These are phyloP conservation scores for Thymelicus sylvestris DNA, from an alignment of 2,888 invertebrate species.

Conservation along the genomic window DNA sequence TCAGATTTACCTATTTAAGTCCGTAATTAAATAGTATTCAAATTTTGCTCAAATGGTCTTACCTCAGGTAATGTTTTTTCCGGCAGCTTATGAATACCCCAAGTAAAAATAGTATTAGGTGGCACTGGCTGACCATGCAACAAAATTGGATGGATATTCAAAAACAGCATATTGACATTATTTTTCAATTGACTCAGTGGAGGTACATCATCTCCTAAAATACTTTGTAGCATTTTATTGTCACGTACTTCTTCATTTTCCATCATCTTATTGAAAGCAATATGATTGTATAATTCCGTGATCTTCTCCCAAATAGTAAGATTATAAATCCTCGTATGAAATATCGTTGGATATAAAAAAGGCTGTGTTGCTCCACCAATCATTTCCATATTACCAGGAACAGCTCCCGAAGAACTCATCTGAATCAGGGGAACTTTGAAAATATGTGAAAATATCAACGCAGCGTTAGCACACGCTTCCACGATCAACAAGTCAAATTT, in stretches of 20 bases:
- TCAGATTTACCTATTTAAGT: too few species aligned
- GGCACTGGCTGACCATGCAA: slow-evolving; percentile 61
- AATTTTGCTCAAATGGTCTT: background rate
- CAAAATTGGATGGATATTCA: slow-evolving; percentile 65
- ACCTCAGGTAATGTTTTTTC: slow-evolving; percentile 60
- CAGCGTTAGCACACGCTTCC: slow-evolving; percentile 48
- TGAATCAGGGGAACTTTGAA: slow-evolving; percentile 54
- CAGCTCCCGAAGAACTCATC: slow-evolving; percentile 52
- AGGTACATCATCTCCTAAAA: slow-evolving; percentile 43
- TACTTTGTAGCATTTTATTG: slow-evolving; percentile 25
- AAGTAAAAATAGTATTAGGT: slow-evolving; percentile 62
- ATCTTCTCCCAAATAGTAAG: slow-evolving; percentile 18
- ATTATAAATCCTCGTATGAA: background rate
- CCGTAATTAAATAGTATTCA: too few species aligned
- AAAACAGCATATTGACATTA: slow-evolving; percentile 61
- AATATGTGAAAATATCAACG: slow-evolving; percentile 47
- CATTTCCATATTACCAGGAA: slow-evolving; percentile 36
- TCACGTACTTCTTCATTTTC: slow-evolving; percentile 2
- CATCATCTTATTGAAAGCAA: background rate
- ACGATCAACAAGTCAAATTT: slow-evolving; percentile 54
- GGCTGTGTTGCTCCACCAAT: slow-evolving; percentile 49
- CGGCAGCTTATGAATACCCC: slow-evolving; percentile 63
- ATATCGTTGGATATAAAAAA: slow-evolving; percentile 42
- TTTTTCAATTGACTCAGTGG: slow-evolving; percentile 44
- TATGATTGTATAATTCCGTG: background rate